phyloP scores from a whole-genome alignment of 2,113 vertebrate genomes.

The Brevimyrus niger region DNA sequence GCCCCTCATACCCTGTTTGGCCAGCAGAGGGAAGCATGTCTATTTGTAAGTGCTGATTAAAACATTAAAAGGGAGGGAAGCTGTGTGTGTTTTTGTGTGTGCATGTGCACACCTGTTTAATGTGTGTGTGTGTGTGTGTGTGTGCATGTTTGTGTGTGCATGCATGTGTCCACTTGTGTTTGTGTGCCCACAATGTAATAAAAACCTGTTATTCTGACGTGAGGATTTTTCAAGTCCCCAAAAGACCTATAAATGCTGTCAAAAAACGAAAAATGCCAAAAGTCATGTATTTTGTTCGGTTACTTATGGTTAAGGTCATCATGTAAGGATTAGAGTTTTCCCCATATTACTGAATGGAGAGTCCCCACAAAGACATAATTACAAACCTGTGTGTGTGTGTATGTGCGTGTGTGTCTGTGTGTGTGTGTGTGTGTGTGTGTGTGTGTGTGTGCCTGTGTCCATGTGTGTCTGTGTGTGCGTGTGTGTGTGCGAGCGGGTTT shows the following conservation, averaged over 20 bases:
- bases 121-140: conserved; percentile 6
- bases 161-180: background rate
- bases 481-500: background rate
- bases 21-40: conserved; percentile 58
- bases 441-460: background rate
- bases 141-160: background rate
- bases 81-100: background rate
- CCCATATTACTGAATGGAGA: too few relatives aligned
- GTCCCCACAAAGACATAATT: too few relatives aligned
- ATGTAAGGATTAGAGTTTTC: too few relatives aligned
- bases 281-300: too few relatives aligned
- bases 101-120: background rate
- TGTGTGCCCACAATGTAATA: too few relatives aligned
- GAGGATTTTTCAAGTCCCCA: too few relatives aligned
- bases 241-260: too few relatives aligned
- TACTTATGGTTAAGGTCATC: too few relatives aligned
- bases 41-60: conserved; percentile 26
- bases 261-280: too few relatives aligned
- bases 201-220: too few relatives aligned
- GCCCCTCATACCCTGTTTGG: background rate
- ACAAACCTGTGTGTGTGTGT: too few relatives aligned
- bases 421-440: background rate
- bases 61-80: background rate
- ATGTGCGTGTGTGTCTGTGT: background rate
- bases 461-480: background rate